Base-by-base conservation (phyloP, 2,113 vertebrate species). In the Mustelus asterias region DNA sequence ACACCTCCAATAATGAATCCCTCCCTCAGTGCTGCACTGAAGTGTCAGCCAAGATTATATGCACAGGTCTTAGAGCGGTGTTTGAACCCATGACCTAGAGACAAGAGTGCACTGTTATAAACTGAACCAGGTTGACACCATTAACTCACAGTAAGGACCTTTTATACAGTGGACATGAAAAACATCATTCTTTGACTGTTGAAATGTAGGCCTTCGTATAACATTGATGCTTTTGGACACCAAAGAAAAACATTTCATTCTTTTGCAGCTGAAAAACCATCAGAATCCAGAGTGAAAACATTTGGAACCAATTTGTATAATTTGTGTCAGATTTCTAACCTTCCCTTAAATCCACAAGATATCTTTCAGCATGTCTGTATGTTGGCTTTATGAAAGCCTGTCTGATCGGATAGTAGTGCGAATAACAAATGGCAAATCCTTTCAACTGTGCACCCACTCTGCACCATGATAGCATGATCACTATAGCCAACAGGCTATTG, bases 261-360 rank as follows among this genome's bases (percentile, higher is more conserved):
- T 22, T 37, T n/a, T 41, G n/a, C 60, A 67, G 89, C 89, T 93
- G 63, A 93, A 93, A 37, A 93, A 37, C 89, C 60, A 67, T 65
- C 89, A 93, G 60, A 93, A 93, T 65, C 60, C n/a, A 67, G 89
- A 93, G 60, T 65, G 89, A n/a, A 93, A 93, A 93, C 89, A 93
- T 63, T 93, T 93, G 89, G 89, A 93, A 93, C 89, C 89, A 93
- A 63, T 93, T 93, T 93, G 33, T 93, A 93, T 93, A 93, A 67
- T 93, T 37, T 93, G 89, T 93, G 89, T 93, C 89, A 65, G 60
- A 67, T 93, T 93, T 93, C 89, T 67, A 93, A 37, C 89, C 89
- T 93, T 93, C 60, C 60, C 60, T 93, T 93, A 93, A 65, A 93
- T 37, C 89, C 89, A 93, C 89, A 93, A 93, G 89, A 63, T 93